phyloP scores from a whole-genome alignment of 2,888 invertebrate genomes.

The Sinohyriopsis cumingii region DNA sequence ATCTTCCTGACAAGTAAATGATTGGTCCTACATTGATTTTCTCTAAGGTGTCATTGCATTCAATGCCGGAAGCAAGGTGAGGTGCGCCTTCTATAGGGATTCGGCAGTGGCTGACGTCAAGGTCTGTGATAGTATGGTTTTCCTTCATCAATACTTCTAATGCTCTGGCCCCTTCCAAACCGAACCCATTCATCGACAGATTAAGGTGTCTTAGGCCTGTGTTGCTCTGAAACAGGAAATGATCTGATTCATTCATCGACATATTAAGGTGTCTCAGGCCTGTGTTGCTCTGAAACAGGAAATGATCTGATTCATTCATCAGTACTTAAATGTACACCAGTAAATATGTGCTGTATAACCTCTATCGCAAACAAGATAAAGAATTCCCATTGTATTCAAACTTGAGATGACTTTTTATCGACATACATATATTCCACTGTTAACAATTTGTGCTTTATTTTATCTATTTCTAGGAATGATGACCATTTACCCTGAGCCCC shows the following conservation, averaged over 20 bases:
- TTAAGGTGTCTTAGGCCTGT: slow-evolving; percentile 56
- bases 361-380: too few relatives aligned
- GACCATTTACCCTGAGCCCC: slow-evolving; percentile 52
- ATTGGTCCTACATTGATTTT: slow-evolving; percentile 33
- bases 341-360: too few relatives aligned
- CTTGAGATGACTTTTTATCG: too few relatives aligned
- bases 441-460: neutral
- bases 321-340: too few relatives aligned
- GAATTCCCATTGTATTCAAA: too few relatives aligned
- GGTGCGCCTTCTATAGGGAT: slow-evolving; percentile 58
- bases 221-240: slow-evolving; percentile 50
- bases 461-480: neutral
- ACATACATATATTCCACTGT: neutral
- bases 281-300: slow-evolving; percentile 52
- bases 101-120: slow-evolving; percentile 63
- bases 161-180: slow-evolving; percentile 53
- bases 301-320: too few relatives aligned
- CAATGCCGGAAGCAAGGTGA: slow-evolving; percentile 51
- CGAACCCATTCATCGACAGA: slow-evolving; percentile 64
- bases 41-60: slow-evolving; percentile 53
- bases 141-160: slow-evolving; percentile 56
- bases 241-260: slow-evolving; percentile 55
- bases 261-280: slow-evolving; percentile 58
- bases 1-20: too few relatives aligned
- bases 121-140: slow-evolving; percentile 58